Conservation (phyloP, 2,888 invertebrate species). For the Calephelis perditalis region DNA sequence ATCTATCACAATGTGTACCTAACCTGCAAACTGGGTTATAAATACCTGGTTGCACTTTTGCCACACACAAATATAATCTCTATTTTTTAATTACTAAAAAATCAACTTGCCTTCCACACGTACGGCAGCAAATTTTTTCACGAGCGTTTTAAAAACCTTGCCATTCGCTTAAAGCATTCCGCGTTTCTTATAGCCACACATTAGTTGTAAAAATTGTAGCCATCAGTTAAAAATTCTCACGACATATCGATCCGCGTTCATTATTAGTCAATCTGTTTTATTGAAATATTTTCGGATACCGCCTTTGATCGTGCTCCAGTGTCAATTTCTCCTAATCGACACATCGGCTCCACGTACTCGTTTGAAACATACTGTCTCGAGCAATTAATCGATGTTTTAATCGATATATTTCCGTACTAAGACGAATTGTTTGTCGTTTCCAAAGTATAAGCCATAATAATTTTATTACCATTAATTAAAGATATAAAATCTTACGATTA, state of each 20-base stretch:
- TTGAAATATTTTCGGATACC: constrained; percentile 55
- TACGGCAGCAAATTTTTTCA: too few species aligned
- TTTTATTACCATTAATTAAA: constrained; percentile 15
- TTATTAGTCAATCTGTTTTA: constrained; percentile 74
- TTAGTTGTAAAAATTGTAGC: constrained; percentile 66
- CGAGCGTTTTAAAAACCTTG: too few species aligned
- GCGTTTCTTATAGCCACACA: constrained; percentile 40
- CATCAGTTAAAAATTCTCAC: constrained; percentile 68
- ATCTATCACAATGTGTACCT: too few species aligned
- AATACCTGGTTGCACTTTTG: too few species aligned
- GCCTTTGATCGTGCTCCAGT: constrained; percentile 61
- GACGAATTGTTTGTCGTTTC: constrained; percentile 33
- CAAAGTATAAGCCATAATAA: constrained; percentile 8
- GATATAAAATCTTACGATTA: constrained; percentile 15
- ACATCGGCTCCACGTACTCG: constrained; percentile 43
- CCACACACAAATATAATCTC: too few species aligned
- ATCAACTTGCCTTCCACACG: too few species aligned
- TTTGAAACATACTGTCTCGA: constrained; percentile 43
- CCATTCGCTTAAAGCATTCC: constrained; percentile 18
- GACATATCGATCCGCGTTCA: constrained; percentile 68
- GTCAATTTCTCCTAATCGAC: constrained; percentile 54
- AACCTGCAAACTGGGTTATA: too few species aligned
- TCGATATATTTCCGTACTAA: constrained; percentile 32
- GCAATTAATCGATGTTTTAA: constrained; percentile 43
- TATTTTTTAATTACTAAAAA: too few species aligned